These are phyloP conservation scores for Pandion haliaetus DNA, from an alignment of 2,113 vertebrate species.

Conservation along the genomic window DNA sequence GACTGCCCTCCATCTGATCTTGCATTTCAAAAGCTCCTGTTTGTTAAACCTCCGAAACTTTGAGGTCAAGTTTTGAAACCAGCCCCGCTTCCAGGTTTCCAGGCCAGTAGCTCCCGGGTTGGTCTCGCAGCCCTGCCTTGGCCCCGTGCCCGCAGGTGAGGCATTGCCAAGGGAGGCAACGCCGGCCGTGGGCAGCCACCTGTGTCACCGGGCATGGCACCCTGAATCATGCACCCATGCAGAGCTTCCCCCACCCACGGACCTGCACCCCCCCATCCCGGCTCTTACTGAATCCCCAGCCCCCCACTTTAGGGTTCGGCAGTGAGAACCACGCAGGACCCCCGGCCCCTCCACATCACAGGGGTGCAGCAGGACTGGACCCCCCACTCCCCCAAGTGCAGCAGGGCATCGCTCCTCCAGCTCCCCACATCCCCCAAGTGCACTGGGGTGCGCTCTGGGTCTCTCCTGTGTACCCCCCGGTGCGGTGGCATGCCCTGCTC, in stretches of 20 bases:
- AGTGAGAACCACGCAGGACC: background rate
- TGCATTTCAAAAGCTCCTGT: background rate
- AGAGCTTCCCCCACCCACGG: rapidly evolving
- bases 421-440: rapidly evolving
- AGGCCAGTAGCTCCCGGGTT: background rate
- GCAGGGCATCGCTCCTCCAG: background rate
- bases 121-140: background rate
- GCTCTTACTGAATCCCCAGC: background rate
- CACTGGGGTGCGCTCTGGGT: rapidly evolving
- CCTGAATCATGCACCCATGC: background rate
- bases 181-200: background rate
- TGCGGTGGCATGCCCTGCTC: background rate
- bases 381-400: background rate
- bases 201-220: background rate
- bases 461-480: background rate
- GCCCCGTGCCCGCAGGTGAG: background rate
- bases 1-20: rapidly evolving
- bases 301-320: rapidly evolving
- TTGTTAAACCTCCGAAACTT: background rate
- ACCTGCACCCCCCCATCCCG: rapidly evolving
- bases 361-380: background rate
- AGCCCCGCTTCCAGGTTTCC: background rate
- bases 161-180: background rate
- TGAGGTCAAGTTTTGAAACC: background rate
- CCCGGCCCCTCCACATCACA: background rate